Percentiles rank a stretch among this genome's conserved stretches.
Evolutionary conservation across 2,888 invertebrate species (phyloP).

Genomic region (Tiliacea citrago): DNA sequence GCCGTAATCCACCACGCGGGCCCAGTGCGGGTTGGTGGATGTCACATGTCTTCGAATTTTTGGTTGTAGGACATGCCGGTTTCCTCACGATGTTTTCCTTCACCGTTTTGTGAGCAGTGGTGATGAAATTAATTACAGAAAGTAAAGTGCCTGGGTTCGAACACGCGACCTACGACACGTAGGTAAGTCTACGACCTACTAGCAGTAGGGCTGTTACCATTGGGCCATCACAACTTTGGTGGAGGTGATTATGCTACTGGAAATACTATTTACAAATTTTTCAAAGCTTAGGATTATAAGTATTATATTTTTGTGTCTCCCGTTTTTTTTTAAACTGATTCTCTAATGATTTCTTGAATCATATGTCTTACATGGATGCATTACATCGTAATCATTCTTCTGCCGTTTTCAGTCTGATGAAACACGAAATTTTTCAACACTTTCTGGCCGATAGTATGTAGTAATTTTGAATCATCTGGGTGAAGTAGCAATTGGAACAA

Average conservation of each 20-base stretch:
- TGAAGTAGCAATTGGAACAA: neutral
- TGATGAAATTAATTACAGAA: no score
- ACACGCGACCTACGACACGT: no score
- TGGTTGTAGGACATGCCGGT: no score
- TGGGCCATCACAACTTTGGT: no score
- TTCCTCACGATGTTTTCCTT: no score
- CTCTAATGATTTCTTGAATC: neutral
- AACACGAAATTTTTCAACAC: neutral
- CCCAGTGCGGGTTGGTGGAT: no score
- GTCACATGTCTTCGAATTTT: no score
- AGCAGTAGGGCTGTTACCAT: no score
- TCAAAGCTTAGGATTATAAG: conserved; percentile 16
- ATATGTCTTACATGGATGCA: conserved; percentile 2
- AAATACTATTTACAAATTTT: conserved; percentile 45
- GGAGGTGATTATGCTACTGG: conserved; percentile 1
- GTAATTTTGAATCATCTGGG: neutral
- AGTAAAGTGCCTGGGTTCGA: no score
- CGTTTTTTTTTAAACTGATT: neutral
- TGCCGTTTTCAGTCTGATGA: neutral
- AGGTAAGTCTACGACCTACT: no score
- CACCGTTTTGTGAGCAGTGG: no score
- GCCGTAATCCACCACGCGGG: no score
- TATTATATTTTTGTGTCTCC: neutral
- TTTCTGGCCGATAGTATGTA: neutral
- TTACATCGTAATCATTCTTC: neutral